phyloP scores from a whole-genome alignment of 2,113 vertebrate species.

The Plectropomus leopardus region DNA sequence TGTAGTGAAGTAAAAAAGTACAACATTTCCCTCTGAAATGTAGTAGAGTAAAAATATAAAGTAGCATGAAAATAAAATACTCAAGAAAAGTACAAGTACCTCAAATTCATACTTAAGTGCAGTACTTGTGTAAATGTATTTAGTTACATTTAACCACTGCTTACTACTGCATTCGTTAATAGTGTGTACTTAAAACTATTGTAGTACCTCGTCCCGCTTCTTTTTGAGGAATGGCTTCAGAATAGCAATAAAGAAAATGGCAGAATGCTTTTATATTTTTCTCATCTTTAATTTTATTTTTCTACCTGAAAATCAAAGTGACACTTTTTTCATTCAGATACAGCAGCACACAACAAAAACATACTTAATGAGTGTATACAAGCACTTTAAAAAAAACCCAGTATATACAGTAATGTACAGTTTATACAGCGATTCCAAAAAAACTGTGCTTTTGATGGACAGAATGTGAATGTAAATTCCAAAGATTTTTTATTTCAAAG shows the following conservation, averaged over 20 bases:
- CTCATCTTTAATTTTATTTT: slow-evolving; percentile 24
- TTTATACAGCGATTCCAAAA: slow-evolving; percentile 55
- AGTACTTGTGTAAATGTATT: too few species aligned
- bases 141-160: too few species aligned
- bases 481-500: not conserved
- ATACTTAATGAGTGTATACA: not conserved
- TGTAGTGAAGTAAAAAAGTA: too few species aligned
- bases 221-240: not conserved
- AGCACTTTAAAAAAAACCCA: slow-evolving; percentile 12
- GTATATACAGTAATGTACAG: slow-evolving; percentile 74
- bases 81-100: too few species aligned
- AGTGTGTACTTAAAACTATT: not conserved
- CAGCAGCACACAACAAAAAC: slow-evolving; percentile 41
- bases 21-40: too few species aligned
- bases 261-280: not conserved
- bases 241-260: not conserved
- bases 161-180: not conserved
- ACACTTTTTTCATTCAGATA: slow-evolving; percentile 2
- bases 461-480: slow-evolving; percentile 2
- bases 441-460: not conserved
- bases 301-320: not conserved
- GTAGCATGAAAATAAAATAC: too few species aligned
- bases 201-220: not conserved
- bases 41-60: too few species aligned
- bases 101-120: too few species aligned